Evolutionary conservation across 1,140 invertebrate genomes (phyloP), one percentile per base, ranked within the genome.

Genomic region (Centruroides sculpturatus): DNA sequence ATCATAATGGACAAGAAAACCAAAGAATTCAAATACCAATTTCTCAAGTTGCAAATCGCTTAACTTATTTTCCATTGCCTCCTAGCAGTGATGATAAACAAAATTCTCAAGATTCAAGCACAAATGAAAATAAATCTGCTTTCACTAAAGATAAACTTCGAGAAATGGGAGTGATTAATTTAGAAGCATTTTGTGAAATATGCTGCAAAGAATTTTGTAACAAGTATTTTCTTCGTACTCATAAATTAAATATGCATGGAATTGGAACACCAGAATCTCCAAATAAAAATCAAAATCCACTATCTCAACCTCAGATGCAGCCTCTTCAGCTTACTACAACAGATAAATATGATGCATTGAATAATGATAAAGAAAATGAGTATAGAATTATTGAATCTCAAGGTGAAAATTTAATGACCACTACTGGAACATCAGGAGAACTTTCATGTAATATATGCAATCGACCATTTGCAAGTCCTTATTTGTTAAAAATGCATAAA

Each of bases 141-240:
- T 83, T 64, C 79, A 85, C 67, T 79, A 80, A 67, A 74, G 86
- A 88, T 55, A 82, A 82, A 34, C 73, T 89, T 9, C 78, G 83
- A 4, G 80, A 83, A 60, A 75, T 90, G 41, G 87, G 87, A 9
- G 84, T 92, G 0, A 83, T 87, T 63, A 89, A 89, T 73, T 82
- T 85, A 3, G 88, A 92, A 67, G 87, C 88, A 11, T 77, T 75
- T 66, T 79, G 78, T 67, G 76, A 77, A 58, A 67, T 79, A 54
- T 83, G 81, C 72, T 75, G 79, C 60, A 79, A 81, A 70, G 79
- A 81, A 66, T 83, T 83, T 69, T 80, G 78, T 64, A 72, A 72
- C 59, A 76, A 76, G 59, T 79, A 77, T 68, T 81, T 80, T 66
- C 71, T 82, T 13, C 78, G 81, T 63, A 74, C 79, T 46, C 81